A percentile compares a stretch with the other conserved stretches of the same genome.
phyloP scores from a whole-genome alignment of 2,797 vertebrate species.

The Pagetopsis macropterus region DNA sequence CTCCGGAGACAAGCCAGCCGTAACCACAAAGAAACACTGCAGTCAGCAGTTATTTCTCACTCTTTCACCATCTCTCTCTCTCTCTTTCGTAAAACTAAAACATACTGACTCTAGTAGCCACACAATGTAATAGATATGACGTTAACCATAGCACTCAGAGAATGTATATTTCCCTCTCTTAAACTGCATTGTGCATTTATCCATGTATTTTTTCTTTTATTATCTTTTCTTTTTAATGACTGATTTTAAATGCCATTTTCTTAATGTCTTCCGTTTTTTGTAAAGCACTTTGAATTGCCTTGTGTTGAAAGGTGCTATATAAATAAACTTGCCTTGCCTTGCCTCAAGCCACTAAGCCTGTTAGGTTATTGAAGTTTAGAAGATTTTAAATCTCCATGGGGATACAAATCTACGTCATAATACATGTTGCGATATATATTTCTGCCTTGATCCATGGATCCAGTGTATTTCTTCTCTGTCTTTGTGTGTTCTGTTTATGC shows the following conservation, averaged over 20 bases:
- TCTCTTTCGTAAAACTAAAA: constrained; percentile 17
- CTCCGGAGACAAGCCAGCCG: constrained; percentile 62
- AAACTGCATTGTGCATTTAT: too few relatives aligned
- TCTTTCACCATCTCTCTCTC: constrained; percentile 15
- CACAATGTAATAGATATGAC: background rate
- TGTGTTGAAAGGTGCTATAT: too few relatives aligned
- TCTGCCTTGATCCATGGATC: background rate
- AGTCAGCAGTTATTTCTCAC: constrained; percentile 59
- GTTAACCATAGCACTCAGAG: background rate
- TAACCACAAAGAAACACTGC: constrained; percentile 43
- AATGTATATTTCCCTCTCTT: background rate
- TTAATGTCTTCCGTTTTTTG: too few relatives aligned
- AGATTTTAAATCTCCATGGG: background rate
- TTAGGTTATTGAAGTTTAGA: background rate
- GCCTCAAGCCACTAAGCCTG: background rate
- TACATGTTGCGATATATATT: background rate
- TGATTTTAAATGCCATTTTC: too few relatives aligned
- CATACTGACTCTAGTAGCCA: constrained; percentile 1
- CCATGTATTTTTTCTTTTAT: too few relatives aligned
- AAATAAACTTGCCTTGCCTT: too few relatives aligned
- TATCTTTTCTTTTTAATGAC: too few relatives aligned
- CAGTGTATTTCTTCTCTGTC: background rate
- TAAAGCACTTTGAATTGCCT: too few relatives aligned
- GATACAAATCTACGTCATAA: background rate
- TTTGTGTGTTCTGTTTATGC: background rate